Conservation (phyloP, 2,113 vertebrate genomes). For the Paramisgurnus dabryanus region DNA sequence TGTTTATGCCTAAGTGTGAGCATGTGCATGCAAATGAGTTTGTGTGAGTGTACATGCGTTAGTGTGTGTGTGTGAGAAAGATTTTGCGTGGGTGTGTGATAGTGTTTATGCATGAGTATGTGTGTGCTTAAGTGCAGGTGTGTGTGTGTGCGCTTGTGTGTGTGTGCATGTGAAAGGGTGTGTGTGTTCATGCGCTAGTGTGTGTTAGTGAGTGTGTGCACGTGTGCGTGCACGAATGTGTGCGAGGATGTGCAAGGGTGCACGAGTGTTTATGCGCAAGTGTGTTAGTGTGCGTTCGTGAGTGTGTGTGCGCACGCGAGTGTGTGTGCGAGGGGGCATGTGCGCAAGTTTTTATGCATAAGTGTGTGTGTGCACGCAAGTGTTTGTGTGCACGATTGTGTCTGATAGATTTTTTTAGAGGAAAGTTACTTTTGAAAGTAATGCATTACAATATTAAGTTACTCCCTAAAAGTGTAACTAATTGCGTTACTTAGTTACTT, state of each 20-base stretch:
- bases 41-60: too few relatives aligned
- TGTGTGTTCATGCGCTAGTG: not conserved
- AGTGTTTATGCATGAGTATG: not conserved
- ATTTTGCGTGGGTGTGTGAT: not conserved
- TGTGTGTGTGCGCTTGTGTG: not conserved
- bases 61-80: too few relatives aligned
- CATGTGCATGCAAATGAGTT: too few relatives aligned
- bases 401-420: not conserved
- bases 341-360: not conserved
- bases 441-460: too few relatives aligned
- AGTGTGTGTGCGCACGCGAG: not conserved
- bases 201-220: not conserved
- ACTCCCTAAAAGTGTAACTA: too few relatives aligned
- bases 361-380: not conserved
- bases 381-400: not conserved
- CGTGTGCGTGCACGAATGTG: not conserved
- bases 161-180: not conserved
- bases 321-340: not conserved
- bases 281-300: not conserved
- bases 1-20: too few relatives aligned
- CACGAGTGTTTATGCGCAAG: not conserved
- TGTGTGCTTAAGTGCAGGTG: not conserved
- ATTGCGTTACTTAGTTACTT: too few relatives aligned
- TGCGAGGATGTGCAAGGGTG: not conserved
- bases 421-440: too few relatives aligned